These are phyloP conservation scores for Lepidotrigona ventralis DNA, from an alignment of 1,140 invertebrate species.

Conservation along the genomic window DNA sequence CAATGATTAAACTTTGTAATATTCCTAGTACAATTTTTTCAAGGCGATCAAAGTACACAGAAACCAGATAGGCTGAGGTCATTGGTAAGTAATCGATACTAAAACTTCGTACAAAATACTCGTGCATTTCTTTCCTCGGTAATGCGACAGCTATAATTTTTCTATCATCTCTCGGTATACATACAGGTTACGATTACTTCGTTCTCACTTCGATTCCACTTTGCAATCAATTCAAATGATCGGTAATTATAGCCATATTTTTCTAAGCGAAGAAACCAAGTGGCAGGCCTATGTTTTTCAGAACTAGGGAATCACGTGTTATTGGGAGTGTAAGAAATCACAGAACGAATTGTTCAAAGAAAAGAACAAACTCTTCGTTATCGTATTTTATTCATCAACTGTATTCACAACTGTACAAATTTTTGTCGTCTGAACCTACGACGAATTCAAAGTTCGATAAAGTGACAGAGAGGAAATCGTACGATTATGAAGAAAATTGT, in stretches of 20 bases:
- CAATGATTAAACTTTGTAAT: background rate
- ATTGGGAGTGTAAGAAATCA: background rate
- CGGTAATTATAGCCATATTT: conserved; percentile 49
- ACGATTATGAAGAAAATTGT: too few species aligned
- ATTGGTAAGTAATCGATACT: background rate
- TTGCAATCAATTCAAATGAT: conserved; percentile 58
- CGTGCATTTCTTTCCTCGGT: background rate
- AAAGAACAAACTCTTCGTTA: too few species aligned
- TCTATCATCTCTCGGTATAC: background rate
- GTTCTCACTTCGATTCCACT: conserved; percentile 23
- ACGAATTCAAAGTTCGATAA: too few species aligned
- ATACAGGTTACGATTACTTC: background rate
- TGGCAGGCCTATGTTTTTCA: background rate
- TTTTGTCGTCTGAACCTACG: too few species aligned
- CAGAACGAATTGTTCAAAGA: too few species aligned
- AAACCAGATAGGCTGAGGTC: background rate
- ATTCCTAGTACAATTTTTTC: too few species aligned
- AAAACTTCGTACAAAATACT: background rate
- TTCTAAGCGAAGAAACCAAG: background rate
- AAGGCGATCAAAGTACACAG: background rate
- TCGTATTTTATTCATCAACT: too few species aligned
- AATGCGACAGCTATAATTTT: conserved; percentile 15
- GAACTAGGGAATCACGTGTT: background rate
- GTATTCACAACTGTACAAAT: too few species aligned
- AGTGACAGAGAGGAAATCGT: too few species aligned